Conservation (phyloP, 2,113 vertebrate species). For the Periophthalmus modestus region DNA sequence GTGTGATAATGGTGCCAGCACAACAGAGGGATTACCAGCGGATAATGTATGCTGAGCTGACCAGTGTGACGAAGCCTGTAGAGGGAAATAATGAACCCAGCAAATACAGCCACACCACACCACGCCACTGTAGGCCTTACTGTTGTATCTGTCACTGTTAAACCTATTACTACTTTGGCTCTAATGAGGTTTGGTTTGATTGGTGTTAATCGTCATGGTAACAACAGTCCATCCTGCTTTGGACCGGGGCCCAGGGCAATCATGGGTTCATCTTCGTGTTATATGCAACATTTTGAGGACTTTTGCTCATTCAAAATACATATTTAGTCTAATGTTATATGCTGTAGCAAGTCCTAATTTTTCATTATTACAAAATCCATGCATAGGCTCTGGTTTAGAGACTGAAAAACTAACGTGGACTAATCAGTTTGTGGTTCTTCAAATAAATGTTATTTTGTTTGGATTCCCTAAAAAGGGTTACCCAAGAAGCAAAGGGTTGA, state of each 20-base stretch:
- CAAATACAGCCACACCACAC: constrained; percentile 37
- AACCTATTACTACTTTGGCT: neutral
- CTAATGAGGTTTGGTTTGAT: neutral
- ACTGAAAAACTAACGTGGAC: neutral
- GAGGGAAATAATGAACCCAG: constrained; percentile 61
- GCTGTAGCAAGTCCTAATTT: too few species aligned
- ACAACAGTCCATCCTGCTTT: too few species aligned
- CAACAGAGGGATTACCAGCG: constrained; percentile 63
- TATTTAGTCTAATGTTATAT: too few species aligned
- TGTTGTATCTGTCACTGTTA: neutral
- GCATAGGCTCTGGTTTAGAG: neutral
- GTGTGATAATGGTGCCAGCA: constrained; percentile 57
- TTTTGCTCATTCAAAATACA: too few species aligned
- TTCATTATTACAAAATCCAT: too few species aligned
- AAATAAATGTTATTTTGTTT: neutral
- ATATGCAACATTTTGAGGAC: too few species aligned
- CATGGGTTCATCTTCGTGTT: too few species aligned
- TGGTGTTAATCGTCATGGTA: neutral
- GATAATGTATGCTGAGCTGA: constrained; percentile 55
- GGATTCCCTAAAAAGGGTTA: neutral
- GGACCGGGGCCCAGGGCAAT: too few species aligned
- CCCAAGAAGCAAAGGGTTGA: too few species aligned
- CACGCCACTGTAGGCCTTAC: constrained; percentile 21
- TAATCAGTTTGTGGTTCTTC: neutral
- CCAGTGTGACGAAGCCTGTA: constrained; percentile 47